These are phyloP conservation scores for Hyla sarda DNA, from an alignment of 2,113 vertebrate species.

Conservation along the genomic window DNA sequence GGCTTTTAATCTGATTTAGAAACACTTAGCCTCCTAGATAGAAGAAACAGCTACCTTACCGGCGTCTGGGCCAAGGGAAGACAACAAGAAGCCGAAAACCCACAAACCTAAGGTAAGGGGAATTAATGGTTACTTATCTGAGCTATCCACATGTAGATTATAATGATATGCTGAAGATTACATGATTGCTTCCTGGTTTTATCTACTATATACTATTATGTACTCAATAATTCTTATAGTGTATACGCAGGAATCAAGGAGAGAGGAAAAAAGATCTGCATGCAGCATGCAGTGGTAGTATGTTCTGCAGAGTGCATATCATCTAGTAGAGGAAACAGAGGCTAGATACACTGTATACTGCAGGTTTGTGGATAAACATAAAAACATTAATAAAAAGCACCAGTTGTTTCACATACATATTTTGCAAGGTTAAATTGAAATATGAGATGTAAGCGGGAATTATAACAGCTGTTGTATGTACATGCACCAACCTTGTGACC, in stretches of 20 bases:
- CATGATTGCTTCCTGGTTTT: background rate
- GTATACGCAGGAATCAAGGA: background rate
- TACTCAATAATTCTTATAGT: background rate
- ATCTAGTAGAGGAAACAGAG: background rate
- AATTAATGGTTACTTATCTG: background rate
- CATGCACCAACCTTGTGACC: background rate
- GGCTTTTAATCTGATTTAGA: background rate
- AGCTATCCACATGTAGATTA: background rate
- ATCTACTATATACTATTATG: background rate
- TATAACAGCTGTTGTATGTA: background rate
- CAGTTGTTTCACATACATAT: background rate
- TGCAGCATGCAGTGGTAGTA: background rate
- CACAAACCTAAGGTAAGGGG: constrained; percentile 30
- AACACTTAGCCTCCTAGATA: constrained; percentile 44
- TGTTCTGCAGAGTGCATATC: background rate
- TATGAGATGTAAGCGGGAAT: background rate
- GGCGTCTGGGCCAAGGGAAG: background rate
- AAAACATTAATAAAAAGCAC: background rate
- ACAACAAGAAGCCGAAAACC: background rate
- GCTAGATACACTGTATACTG: background rate
- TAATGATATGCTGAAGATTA: background rate
- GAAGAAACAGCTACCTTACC: background rate
- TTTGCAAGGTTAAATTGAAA: background rate
- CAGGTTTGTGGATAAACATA: background rate
- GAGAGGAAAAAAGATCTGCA: background rate